Evolutionary conservation across 23 tunicate genomes (phyloP).

Genomic region (Ciona savignyi): DNA sequence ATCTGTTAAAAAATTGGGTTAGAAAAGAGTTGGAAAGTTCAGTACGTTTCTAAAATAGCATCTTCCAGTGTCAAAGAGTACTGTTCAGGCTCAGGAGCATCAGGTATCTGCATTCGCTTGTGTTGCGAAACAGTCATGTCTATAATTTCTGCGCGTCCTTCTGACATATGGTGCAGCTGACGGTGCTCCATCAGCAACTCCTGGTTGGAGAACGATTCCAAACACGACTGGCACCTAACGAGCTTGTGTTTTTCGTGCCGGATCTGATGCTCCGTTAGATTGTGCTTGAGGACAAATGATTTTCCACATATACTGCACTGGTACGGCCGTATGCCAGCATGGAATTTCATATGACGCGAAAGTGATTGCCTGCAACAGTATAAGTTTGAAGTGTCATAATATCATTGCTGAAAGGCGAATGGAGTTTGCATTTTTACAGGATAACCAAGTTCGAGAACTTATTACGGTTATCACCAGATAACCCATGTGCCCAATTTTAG

Average conservation of each 20-base stretch:
- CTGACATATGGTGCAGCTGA: neutral
- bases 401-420: too few species aligned
- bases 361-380: conserved; percentile 60
- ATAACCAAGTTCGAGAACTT: too few species aligned
- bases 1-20: too few species aligned
- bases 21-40: too few species aligned
- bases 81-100: neutral
- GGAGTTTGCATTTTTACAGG: too few species aligned
- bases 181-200: neutral
- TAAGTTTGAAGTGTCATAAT: too few species aligned
- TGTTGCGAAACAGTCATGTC: neutral
- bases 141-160: neutral
- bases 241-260: conserved; percentile 63
- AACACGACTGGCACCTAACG: conserved; percentile 9
- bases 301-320: conserved; percentile 67
- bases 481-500: too few species aligned
- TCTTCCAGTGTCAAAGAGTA: neutral
- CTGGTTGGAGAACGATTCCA: neutral
- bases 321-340: conserved; percentile 58
- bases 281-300: conserved; percentile 72
- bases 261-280: conserved; percentile 52
- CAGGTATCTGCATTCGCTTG: neutral
- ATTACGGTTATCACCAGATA: too few species aligned
- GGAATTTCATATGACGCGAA: conserved; percentile 96
- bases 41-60: too few species aligned